phyloP scores from a whole-genome alignment of 2,113 vertebrate genomes.

The Bubo blakistoni region DNA sequence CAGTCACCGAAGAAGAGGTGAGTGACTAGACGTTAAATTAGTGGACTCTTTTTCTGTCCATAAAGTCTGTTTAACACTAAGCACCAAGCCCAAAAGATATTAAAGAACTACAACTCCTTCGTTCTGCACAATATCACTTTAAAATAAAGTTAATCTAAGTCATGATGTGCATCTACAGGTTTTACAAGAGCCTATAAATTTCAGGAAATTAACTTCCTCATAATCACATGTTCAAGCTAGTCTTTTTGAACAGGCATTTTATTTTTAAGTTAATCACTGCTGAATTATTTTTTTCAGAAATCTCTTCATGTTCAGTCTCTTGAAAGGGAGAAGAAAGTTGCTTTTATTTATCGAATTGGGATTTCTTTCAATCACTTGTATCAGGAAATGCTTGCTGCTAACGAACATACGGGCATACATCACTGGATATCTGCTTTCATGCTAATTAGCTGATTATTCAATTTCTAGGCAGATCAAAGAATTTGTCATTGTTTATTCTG shows the following conservation, averaged over 20 bases:
- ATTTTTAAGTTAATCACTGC: conserved; percentile 32
- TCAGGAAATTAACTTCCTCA: conserved; percentile 61
- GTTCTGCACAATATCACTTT: conserved; percentile 11
- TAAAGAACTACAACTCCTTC: background rate
- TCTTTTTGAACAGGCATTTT: background rate
- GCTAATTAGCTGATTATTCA: background rate
- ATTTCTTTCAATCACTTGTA: background rate
- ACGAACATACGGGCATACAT: background rate
- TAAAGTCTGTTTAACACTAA: conserved; percentile 34
- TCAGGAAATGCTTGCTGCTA: background rate
- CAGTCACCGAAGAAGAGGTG: background rate
- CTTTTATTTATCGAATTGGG: background rate
- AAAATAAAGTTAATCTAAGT: conserved; percentile 61
- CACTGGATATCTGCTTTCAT: background rate
- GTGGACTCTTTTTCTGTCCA: background rate
- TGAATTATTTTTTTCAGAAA: background rate
- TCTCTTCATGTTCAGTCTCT: background rate
- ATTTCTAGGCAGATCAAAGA: background rate
- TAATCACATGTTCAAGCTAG: background rate
- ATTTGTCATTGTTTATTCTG: background rate
- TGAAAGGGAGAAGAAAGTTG: background rate
- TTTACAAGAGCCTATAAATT: conserved; percentile 62
- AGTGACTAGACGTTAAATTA: background rate
- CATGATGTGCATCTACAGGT: conserved; percentile 36
- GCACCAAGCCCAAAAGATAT: conserved; percentile 10